Base-by-base conservation (phyloP, 2,797 vertebrate genomes). In the Heliangelus exortis region DNA sequence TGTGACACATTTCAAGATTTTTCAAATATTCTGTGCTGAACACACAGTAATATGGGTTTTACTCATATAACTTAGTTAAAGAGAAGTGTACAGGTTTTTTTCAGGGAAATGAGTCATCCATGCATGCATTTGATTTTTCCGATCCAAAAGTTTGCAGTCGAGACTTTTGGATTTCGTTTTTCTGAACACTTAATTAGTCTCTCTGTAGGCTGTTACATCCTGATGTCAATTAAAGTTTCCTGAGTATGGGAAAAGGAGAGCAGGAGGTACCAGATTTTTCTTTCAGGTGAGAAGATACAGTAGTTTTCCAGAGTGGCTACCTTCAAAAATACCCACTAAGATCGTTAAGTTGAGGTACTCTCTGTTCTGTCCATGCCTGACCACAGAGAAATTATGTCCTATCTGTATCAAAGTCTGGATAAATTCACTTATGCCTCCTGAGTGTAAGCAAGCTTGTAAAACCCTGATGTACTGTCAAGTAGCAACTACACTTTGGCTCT, bases 51-150 rank as follows among this genome's bases (percentile, higher is more conserved):
- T 90, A 92, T 97, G 77, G 26, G 72, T 31, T 59, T 91, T 71
- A 80, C 65, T 87, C 65, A 82, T 80, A 95, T 94, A 96, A 89
- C 53, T 82, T 91, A 87, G 53, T 91, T 74, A 85, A 88, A 84
- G 74, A 48, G 83, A 95, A 82, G 58, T 18, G 16, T 84, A 54
- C 61, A 65, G 57, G 74, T 85, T 96, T 90, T 77, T 96, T 88
- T 94, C 65, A 92, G 80, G 82, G 84, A 96, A 92, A 95, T 97
- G 90, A 97, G 59, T 97, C 93, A 97, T 93, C 94, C 78, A 78
- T 89, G 71, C 43, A 81, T 2, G 10, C 83, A 94, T 94, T 96
- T 95, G 90, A 96, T 97, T 97, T 97, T 94, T 41, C 74, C 84
- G 94, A 87, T 96, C 87, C 63, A 83, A 95, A 89, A 89, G 43